Base-by-base conservation (phyloP, 2,797 vertebrate genomes). In the Coracias cyanogaster region DNA sequence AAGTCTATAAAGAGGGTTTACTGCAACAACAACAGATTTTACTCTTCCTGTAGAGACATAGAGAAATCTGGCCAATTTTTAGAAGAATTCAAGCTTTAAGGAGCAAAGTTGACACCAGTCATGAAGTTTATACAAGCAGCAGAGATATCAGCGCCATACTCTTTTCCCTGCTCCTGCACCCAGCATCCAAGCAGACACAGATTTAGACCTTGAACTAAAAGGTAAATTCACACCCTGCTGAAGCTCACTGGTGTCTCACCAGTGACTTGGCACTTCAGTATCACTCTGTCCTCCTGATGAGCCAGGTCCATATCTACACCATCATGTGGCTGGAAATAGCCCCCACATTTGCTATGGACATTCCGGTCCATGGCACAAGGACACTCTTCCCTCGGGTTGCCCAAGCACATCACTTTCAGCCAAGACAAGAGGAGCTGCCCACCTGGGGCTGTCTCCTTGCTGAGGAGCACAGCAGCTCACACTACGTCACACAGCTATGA, bases 21-120 rank as follows among this genome's bases (percentile, higher is more conserved):
- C 85, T 74, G 79, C 82, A 93, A 66, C 74, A 89, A 66, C 81
- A 87, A 90, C 94, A 94, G 45, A 86, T 83, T 90, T 65, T 5
- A 29, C 28, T 62, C 58, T 49, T 80, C 64, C 82, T 70, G 88
- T 35, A 25, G 82, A 71, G 54, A 74, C 11, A 37, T 45, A 17
- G 25, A 85, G 81, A 80, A 94, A 87, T 72, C 25, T 60, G 52
- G 64, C 14, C 74, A 7, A 31, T 20, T 94, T 92, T 85, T 21
- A 37, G 55, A 26, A 21, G n/a, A 70, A 45, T 54, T 73, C 31
- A 76, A 67, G 79, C 48, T 78, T 10, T 73, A 37, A n/a, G 29
- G 55, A 17, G 46, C 15, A 84, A 33, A 54, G 49, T 0, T 15
- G 25, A 10, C 10, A 10, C 16, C 31, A 67, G 7, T 55, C 46